Percentiles rank a stretch among this genome's conserved stretches.
phyloP scores from a whole-genome alignment of 2,113 vertebrate genomes.

The Brachionichthys hirsutus region DNA sequence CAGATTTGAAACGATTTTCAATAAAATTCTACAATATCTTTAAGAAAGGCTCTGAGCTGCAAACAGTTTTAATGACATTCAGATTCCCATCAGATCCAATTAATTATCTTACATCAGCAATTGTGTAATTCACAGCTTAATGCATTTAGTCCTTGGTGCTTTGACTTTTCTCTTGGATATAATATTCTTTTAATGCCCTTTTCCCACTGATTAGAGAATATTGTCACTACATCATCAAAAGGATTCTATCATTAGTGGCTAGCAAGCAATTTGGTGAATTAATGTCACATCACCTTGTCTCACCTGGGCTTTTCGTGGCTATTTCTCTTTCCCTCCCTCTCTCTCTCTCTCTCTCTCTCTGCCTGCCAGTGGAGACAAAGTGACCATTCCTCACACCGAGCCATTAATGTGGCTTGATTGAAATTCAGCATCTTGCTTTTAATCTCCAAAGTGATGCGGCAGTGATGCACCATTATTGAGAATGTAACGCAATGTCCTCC shows the following conservation, averaged over 20 bases:
- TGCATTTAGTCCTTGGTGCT: constrained; percentile 45
- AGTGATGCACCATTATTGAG: constrained; percentile 78
- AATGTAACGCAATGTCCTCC: constrained; percentile 70
- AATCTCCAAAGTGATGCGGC: constrained; percentile 82
- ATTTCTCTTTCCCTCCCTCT: constrained; percentile 26
- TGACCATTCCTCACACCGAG: constrained; percentile 73
- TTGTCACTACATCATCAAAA: constrained; percentile 54
- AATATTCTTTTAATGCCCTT: constrained; percentile 47
- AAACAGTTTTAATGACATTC: constrained; percentile 22
- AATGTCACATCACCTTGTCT: constrained; percentile 67
- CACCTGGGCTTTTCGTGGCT: constrained; percentile 53
- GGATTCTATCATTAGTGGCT: constrained; percentile 64
- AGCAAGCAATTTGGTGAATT: constrained; percentile 70
- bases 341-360: constrained; percentile 34
- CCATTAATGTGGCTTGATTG: constrained; percentile 79
- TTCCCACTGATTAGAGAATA: constrained; percentile 40
- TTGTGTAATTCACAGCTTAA: constrained; percentile 33
- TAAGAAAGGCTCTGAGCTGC: constrained; percentile 16
- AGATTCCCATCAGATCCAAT: constrained; percentile 17
- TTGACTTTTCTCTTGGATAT: constrained; percentile 52
- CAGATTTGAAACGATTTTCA: neutral
- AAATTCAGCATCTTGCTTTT: constrained; percentile 84
- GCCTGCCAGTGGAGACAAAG: constrained; percentile 70
- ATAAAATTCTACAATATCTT: neutral
- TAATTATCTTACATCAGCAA: constrained; percentile 27